Conservation (phyloP, 2,113 vertebrate species). For the Rhinichthys klamathensis region DNA sequence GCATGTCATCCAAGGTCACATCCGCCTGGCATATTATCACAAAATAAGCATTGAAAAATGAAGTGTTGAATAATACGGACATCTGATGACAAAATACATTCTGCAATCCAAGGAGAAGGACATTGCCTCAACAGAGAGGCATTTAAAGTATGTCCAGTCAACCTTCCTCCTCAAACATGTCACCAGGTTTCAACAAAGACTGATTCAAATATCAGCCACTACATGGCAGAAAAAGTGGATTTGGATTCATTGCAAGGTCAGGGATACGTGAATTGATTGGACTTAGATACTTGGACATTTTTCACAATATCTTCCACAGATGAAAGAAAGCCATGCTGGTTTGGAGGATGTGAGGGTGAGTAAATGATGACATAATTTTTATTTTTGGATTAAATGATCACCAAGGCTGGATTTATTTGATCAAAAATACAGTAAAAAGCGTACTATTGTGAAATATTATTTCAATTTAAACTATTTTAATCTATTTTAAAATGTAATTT, state of each 20-base stretch:
- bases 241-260: not conserved
- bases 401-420: not conserved
- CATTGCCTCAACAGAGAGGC: not conserved
- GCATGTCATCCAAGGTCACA: slow-evolving; percentile 23
- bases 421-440: not conserved
- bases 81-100: slow-evolving; percentile 3
- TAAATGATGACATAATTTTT: not conserved
- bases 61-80: not conserved
- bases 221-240: not conserved
- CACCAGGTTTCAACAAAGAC: slow-evolving; percentile 26
- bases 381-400: not conserved
- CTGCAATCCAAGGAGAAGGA: not conserved
- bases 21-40: not conserved
- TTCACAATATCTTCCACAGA: not conserved
- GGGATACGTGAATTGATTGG: not conserved
- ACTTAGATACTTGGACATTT: not conserved
- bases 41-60: not conserved
- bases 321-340: not conserved
- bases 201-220: not conserved
- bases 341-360: not conserved
- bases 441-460: not conserved
- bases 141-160: slow-evolving; percentile 5
- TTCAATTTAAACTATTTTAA: not conserved
- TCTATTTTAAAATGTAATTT: too few species aligned
- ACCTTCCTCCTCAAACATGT: not conserved